A percentile compares a stretch with the other conserved stretches of the same genome.
Evolutionary conservation across 2,797 vertebrate species (phyloP).

Genomic region (Tenualosa thibaudeaui): DNA sequence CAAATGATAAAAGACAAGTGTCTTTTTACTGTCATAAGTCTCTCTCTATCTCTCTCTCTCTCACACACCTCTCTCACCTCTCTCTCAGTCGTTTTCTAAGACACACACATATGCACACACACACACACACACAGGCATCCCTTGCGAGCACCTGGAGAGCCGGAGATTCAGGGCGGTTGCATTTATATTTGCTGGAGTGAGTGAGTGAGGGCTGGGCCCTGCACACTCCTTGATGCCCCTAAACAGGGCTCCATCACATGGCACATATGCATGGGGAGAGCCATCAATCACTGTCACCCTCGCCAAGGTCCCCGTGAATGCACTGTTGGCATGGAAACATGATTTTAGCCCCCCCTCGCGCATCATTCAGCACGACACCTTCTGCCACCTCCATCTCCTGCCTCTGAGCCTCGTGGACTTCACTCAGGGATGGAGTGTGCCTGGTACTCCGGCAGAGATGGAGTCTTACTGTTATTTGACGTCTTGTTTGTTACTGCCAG

Average conservation of each 20-base stretch:
- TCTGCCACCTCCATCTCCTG: not conserved
- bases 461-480: not conserved
- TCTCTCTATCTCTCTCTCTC: constrained; percentile 22
- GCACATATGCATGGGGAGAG: constrained; percentile 39
- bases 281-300: constrained; percentile 57
- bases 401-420: not conserved
- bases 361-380: too few species aligned
- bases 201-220: constrained; percentile 33
- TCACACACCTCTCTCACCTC: not conserved
- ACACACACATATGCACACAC: not conserved
- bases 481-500: not conserved
- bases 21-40: constrained; percentile 8
- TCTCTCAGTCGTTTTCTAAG: constrained; percentile 20
- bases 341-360: constrained; percentile 24
- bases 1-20: not conserved
- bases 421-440: not conserved
- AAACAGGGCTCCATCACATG: constrained; percentile 52
- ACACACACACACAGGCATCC: not conserved
- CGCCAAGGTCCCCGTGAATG: constrained; percentile 34
- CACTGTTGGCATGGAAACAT: constrained; percentile 62
- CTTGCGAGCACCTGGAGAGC: not conserved
- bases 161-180: not conserved
- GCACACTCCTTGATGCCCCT: constrained; percentile 51
- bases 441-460: not conserved
- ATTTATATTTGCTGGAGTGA: not conserved